phyloP scores from a whole-genome alignment of 1,140 invertebrate genomes.

The Papilio dardanus region DNA sequence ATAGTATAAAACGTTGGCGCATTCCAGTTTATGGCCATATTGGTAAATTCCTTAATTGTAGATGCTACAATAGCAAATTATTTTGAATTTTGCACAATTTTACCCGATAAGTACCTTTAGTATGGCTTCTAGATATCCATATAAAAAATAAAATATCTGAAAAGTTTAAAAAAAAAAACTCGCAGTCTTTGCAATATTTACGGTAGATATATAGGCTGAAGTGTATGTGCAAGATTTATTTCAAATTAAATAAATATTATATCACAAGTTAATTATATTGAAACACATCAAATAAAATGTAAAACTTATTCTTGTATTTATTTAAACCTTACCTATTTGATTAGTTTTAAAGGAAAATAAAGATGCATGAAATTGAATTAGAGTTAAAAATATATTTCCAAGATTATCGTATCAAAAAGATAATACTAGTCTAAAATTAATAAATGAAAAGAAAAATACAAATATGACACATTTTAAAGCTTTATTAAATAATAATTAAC shows the following conservation, averaged over 20 bases:
- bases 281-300: background rate
- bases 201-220: background rate
- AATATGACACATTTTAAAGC: slow-evolving; percentile 14
- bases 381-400: background rate
- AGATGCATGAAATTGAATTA: too few relatives aligned
- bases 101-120: background rate
- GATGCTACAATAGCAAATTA: background rate
- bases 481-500: slow-evolving; percentile 1
- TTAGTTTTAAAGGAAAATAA: too few relatives aligned
- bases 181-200: background rate
- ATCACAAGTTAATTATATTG: background rate
- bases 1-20: background rate
- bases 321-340: background rate
- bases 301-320: background rate
- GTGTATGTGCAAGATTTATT: background rate
- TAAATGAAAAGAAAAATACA: background rate
- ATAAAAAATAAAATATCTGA: background rate
- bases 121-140: background rate
- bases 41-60: background rate
- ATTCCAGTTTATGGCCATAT: background rate
- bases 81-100: background rate
- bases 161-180: background rate
- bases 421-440: background rate
- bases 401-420: background rate
- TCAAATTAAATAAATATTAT: background rate